Evolutionary conservation across 2,888 invertebrate genomes (phyloP).

Genomic region (Eucera pruinosa): DNA sequence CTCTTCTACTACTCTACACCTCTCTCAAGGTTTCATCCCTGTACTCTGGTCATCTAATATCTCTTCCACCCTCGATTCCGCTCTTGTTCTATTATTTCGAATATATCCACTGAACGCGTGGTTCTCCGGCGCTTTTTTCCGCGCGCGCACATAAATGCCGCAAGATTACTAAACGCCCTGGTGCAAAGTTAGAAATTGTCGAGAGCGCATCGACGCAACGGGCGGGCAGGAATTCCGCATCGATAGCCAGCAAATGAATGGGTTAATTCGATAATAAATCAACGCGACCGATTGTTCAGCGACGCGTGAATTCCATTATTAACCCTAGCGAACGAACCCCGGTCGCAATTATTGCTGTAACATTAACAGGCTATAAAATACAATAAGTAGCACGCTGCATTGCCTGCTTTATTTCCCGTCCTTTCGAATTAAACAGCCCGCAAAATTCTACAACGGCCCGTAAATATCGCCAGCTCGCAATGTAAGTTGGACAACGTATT

Average conservation of each 20-base stretch:
- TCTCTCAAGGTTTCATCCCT: too few species aligned
- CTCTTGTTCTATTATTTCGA: too few species aligned
- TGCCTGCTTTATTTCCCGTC: not conserved
- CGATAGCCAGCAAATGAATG: conserved; percentile 23
- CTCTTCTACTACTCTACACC: too few species aligned
- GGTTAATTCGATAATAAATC: conserved; percentile 39
- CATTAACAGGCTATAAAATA: not conserved
- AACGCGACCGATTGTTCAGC: not conserved
- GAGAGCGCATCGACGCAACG: not conserved
- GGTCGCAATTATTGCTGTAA: not conserved
- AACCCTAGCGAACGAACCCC: conserved; percentile 8
- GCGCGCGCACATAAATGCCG: not conserved
- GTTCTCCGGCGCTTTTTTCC: conserved; percentile 1
- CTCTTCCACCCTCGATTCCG: too few species aligned
- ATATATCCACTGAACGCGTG: conserved; percentile 8
- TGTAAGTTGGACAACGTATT: too few species aligned
- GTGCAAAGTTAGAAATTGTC: conserved; percentile 21
- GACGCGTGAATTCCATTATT: conserved; percentile 35
- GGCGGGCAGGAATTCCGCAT: conserved; percentile 13
- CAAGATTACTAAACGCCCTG: not conserved
- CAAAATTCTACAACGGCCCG: not conserved
- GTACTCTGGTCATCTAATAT: too few species aligned
- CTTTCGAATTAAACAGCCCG: too few species aligned
- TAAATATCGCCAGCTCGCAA: too few species aligned
- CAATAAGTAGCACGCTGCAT: not conserved